These are phyloP conservation scores for Drosophila albomicans DNA, from an alignment of 1,140 invertebrate species.

Conservation along the genomic window DNA sequence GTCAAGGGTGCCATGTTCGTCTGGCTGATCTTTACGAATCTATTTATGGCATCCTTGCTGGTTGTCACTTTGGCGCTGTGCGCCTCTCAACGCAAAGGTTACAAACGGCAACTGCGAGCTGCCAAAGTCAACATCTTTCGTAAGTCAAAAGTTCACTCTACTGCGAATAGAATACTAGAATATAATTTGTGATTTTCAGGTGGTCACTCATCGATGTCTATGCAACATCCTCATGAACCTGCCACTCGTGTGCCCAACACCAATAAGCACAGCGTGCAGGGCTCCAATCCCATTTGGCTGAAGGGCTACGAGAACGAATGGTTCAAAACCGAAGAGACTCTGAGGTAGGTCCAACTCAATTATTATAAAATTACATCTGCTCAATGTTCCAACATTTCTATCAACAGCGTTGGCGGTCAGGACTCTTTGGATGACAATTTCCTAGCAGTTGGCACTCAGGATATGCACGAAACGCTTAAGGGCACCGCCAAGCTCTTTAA, in stretches of 20 bases:
- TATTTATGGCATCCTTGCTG: slow-evolving; percentile 92
- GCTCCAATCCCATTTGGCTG: slow-evolving; percentile 98
- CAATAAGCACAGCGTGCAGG: slow-evolving; percentile 96
- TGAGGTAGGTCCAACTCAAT: slow-evolving; percentile 86
- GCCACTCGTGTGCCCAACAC: slow-evolving; percentile 94
- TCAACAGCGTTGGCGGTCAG: slow-evolving; percentile 87
- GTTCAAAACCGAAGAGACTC: slow-evolving; percentile 94
- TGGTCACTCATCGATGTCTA: slow-evolving; percentile 68
- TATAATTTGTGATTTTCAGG: slow-evolving; percentile 36
- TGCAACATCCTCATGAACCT: slow-evolving; percentile 63
- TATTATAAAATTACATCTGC: no score
- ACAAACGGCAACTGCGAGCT: slow-evolving; percentile 94
- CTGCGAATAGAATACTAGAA: not conserved
- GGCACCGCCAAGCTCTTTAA: slow-evolving; percentile 84
- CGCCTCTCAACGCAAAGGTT: slow-evolving; percentile 92
- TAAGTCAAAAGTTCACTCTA: slow-evolving; percentile 85
- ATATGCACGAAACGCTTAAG: slow-evolving; percentile 79
- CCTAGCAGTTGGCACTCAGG: slow-evolving; percentile 67
- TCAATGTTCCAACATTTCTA: not conserved
- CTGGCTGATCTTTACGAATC: slow-evolving; percentile 92
- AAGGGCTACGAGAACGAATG: slow-evolving; percentile 97
- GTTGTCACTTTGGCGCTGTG: slow-evolving; percentile 92
- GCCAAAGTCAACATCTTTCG: slow-evolving; percentile 97
- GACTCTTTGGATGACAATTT: slow-evolving; percentile 95
- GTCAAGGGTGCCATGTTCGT: slow-evolving; percentile 87